Evolutionary conservation across 2,797 vertebrate species (phyloP), one percentile per base, ranked within the genome.

Genomic region (Strix occidentalis): DNA sequence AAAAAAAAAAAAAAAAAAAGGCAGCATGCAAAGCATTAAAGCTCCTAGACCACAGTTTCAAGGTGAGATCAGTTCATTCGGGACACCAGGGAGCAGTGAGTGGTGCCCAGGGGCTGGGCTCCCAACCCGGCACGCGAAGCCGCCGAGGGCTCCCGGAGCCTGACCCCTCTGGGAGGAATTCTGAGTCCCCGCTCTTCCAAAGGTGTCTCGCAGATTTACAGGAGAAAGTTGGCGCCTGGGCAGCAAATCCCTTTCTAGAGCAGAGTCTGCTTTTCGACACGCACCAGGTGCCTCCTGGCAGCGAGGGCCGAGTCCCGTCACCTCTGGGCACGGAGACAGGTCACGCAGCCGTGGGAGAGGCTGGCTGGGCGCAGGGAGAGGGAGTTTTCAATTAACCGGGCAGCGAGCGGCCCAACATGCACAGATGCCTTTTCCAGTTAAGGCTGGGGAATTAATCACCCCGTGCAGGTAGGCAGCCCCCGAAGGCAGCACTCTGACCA

Each of bases 91-190:
- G 51, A 70, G 81, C 70, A 79, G 75, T 0, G 1, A 53, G n/a
- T 50, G 1, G 4, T 17, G 53, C 35, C 33, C 29, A 19, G 39
- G 35, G 76, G 54, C 83, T 24, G 24, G 72, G 16, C 43, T 37
- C 35, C 69, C 14, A 12, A 3, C 4, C 10, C 1, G 6, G 75
- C 43, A 5, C 0, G 4, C 0, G 5, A 35, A 21, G 37, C 25
- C 8, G 2, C 16, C 1, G 0, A 18, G 80, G 37, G 58, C 70
- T 56, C 25, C 25, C 9, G 17, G 13, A 37, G 46, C 63, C 63
- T 8, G 19, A 68, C 11, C 60, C 50, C 9, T 29, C 15, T 8
- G 61, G 1, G 58, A 24, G 74, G 2, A 1, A 10, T 10, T 10
- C 71, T 0, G 10, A 6, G 51, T 7, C 60, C 50, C 51, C 2